phyloP scores from a whole-genome alignment of 2,113 vertebrate species.

The Ondatra zibethicus region DNA sequence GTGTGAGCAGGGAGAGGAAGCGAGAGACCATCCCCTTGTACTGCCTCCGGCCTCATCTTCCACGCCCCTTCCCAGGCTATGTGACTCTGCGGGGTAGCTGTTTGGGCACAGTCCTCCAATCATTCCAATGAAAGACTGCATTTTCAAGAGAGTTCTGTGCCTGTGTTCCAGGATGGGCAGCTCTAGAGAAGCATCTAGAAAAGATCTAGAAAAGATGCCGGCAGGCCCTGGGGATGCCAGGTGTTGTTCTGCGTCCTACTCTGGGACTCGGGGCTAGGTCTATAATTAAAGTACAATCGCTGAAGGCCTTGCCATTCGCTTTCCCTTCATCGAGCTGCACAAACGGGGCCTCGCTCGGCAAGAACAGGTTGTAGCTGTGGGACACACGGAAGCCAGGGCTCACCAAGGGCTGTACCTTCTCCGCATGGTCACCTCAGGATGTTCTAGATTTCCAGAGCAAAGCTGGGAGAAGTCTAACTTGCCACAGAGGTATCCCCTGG shows the following conservation, averaged over 20 bases:
- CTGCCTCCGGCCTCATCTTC: too few relatives aligned
- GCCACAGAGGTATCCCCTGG: neutral
- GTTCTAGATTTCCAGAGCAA: neutral
- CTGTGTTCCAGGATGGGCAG: rapidly evolving
- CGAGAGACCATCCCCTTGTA: neutral
- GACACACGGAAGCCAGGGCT: neutral
- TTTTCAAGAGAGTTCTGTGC: neutral
- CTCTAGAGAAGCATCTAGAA: neutral
- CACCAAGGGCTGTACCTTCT: neutral
- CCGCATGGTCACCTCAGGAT: neutral
- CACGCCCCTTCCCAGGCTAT: neutral
- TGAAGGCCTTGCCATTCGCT: too few relatives aligned
- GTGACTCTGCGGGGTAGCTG: rapidly evolving
- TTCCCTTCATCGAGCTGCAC: neutral
- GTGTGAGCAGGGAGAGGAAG: neutral
- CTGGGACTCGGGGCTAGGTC: neutral
- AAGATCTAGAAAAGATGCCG: rapidly evolving
- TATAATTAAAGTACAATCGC: neutral
- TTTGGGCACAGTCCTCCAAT: neutral
- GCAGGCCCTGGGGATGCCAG: neutral
- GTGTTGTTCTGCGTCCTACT: rapidly evolving
- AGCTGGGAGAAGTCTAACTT: neutral
- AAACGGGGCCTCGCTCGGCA: too few relatives aligned
- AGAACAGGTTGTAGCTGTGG: neutral
- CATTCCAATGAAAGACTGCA: rapidly evolving